A percentile compares a stretch with the other conserved stretches of the same genome.
phyloP scores from a whole-genome alignment of 2,888 invertebrate genomes.

The Diploptera punctata region DNA sequence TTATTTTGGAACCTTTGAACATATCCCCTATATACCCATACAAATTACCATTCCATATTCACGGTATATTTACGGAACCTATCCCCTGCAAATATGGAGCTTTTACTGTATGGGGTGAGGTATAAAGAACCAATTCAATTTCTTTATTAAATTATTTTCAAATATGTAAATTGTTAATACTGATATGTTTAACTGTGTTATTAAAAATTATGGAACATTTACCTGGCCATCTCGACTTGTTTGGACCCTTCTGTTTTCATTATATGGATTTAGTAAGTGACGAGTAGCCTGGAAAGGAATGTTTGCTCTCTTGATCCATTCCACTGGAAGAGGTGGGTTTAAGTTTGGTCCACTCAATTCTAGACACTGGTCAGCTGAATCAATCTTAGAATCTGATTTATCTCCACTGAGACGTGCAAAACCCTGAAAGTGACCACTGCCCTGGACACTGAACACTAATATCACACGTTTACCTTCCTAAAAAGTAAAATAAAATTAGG shows the following conservation, averaged over 20 bases:
- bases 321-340: slow-evolving; percentile 53
- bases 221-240: slow-evolving; percentile 67
- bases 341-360: slow-evolving; percentile 52
- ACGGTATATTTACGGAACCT: too few species aligned
- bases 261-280: slow-evolving; percentile 63
- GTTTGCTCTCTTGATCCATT: slow-evolving; percentile 58
- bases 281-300: slow-evolving; percentile 58
- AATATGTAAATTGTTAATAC: too few species aligned
- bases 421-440: slow-evolving; percentile 60
- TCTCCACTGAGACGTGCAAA: slow-evolving; percentile 52
- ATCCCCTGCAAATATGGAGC: too few species aligned
- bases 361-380: slow-evolving; percentile 50
- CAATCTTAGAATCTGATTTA: slow-evolving; percentile 34
- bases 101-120: too few species aligned
- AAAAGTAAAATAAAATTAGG: slow-evolving; percentile 40
- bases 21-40: too few species aligned
- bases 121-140: too few species aligned
- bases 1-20: too few species aligned
- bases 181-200: too few species aligned
- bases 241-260: slow-evolving; percentile 62
- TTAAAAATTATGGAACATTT: slow-evolving; percentile 27
- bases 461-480: slow-evolving; percentile 55
- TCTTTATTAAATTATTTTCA: too few species aligned
- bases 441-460: slow-evolving; percentile 62
- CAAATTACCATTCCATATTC: too few species aligned